These are phyloP conservation scores for Lacerta agilis DNA, from an alignment of 2,797 vertebrate genomes.

Conservation along the genomic window DNA sequence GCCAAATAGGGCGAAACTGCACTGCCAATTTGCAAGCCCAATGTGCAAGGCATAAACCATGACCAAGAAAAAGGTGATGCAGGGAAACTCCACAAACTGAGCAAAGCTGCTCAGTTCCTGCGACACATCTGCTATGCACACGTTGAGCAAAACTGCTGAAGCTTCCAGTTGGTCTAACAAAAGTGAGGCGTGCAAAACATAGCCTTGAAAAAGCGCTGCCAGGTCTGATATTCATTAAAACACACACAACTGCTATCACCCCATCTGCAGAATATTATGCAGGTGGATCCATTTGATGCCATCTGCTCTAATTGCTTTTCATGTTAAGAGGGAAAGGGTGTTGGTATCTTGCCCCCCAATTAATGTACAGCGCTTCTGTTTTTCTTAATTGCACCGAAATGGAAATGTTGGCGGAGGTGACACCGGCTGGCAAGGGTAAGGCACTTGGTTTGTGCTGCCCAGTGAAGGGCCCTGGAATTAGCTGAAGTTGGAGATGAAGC, in stretches of 20 bases:
- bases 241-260: not conserved
- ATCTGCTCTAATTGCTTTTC: constrained; percentile 26
- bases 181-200: not conserved
- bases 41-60: not conserved
- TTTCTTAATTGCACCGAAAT: not conserved
- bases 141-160: not conserved
- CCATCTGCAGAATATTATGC: not conserved
- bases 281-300: not conserved
- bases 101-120: not conserved
- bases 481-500: not conserved
- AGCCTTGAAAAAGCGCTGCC: not conserved
- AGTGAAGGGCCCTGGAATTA: too few species aligned
- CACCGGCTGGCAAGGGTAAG: not conserved
- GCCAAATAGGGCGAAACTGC: not conserved
- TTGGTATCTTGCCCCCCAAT: not conserved
- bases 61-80: too few species aligned
- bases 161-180: not conserved
- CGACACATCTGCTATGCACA: not conserved
- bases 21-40: not conserved
- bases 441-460: not conserved
- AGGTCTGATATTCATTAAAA: not conserved
- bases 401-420: not conserved
- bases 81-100: not conserved
- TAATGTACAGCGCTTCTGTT: not conserved
- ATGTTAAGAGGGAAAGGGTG: not conserved